phyloP scores from a whole-genome alignment of 2,888 invertebrate genomes.

The Bugula neritina region DNA sequence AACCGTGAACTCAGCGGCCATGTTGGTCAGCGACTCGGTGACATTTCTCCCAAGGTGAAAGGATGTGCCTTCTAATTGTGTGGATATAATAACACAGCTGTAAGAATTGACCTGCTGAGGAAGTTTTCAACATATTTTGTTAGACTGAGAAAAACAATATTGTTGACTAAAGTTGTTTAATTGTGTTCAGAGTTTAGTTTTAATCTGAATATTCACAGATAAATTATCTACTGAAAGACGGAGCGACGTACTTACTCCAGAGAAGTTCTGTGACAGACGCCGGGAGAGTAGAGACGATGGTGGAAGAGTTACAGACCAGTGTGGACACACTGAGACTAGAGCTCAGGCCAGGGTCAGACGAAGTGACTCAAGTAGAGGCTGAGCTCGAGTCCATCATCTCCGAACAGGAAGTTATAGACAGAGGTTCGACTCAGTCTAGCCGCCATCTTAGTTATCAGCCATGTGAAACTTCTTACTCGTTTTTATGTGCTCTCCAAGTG shows the following conservation, averaged over 20 bases:
- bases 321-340: conserved; percentile 19
- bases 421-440: neutral
- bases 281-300: conserved; percentile 17
- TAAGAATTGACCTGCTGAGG: too few relatives aligned
- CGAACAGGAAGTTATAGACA: conserved; percentile 20
- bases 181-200: too few relatives aligned
- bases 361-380: conserved; percentile 17
- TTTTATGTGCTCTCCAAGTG: too few relatives aligned
- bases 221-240: conserved; percentile 1
- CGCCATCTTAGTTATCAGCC: neutral
- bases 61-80: too few relatives aligned
- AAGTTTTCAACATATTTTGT: too few relatives aligned
- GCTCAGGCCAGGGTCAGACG: neutral
- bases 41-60: neutral
- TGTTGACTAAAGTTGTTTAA: too few relatives aligned
- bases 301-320: conserved; percentile 11
- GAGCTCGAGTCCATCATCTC: conserved; percentile 21
- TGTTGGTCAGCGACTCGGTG: neutral
- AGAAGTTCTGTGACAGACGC: conserved; percentile 25
- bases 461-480: neutral
- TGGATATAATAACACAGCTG: too few relatives aligned
- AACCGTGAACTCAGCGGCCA: neutral
- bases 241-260: conserved; percentile 9
- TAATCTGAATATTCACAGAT: too few relatives aligned
- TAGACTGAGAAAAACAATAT: too few relatives aligned